Evolutionary conservation across 2,888 invertebrate genomes (phyloP).

Genomic region (Allophyes oxyacanthae): DNA sequence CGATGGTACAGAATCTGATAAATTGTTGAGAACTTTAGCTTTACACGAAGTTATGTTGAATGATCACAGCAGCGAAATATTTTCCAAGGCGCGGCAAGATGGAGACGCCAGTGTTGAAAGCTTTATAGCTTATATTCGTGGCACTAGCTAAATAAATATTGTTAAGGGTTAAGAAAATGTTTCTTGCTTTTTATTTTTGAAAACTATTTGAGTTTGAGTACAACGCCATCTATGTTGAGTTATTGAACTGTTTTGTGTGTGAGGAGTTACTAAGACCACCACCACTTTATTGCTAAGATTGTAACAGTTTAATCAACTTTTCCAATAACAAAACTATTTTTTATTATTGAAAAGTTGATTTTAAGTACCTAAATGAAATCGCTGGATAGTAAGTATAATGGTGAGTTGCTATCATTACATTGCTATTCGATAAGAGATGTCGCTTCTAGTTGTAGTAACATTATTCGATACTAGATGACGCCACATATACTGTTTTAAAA

Average conservation of each 20-base stretch:
- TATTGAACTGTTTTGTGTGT: slow-evolving; percentile 1
- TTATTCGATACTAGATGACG: slow-evolving; percentile 34
- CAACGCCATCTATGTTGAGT: slow-evolving; percentile 41
- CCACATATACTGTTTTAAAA: too few species aligned
- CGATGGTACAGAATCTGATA: slow-evolving; percentile 72
- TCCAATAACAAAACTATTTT: too few species aligned
- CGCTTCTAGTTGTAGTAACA: slow-evolving; percentile 7
- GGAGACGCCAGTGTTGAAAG: slow-evolving; percentile 55
- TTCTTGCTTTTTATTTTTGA: slow-evolving; percentile 31
- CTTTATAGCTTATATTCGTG: slow-evolving; percentile 56
- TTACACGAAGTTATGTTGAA: slow-evolving; percentile 74
- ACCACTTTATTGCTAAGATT: too few species aligned
- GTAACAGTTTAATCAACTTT: neutral
- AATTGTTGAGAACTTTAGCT: slow-evolving; percentile 74
- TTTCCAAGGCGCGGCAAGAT: slow-evolving; percentile 9
- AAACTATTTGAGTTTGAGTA: neutral
- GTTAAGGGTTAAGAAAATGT: slow-evolving; percentile 1
- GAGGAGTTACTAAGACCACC: too few species aligned
- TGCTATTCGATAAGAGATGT: slow-evolving; percentile 21
- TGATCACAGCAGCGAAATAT: slow-evolving; percentile 41
- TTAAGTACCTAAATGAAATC: too few species aligned
- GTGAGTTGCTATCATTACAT: too few species aligned
- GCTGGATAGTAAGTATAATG: too few species aligned
- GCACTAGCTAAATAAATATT: slow-evolving; percentile 28
- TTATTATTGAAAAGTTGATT: too few species aligned